Base-by-base conservation (phyloP, 2,113 vertebrate genomes). In the Romanogobio albipinnatus region DNA sequence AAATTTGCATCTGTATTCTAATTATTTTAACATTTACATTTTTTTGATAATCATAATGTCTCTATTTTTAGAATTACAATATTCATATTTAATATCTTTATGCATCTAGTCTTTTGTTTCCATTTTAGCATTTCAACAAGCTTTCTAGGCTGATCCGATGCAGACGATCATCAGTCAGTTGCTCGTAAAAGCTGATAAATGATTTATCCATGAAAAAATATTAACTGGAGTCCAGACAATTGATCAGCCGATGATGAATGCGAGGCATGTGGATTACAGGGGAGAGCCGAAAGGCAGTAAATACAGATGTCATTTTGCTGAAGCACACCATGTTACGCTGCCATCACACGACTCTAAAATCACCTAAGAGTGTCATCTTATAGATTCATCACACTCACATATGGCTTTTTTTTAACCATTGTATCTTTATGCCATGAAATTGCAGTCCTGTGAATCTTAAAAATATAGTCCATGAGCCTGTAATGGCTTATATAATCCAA, bases 161-260 rank as follows among this genome's bases (percentile, higher is more conserved):
- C 24, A n/a, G 49, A 90, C 87, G 84, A 81, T 85, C 89, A 89
- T 92, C 88, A 89, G 87, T 89, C 91, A 87, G 81, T 74, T 53
- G 83, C 89, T 90, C 84, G 86, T 90, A 89, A 91, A 91, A 89
- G 85, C 89, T 88, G 90, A 90, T 92, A 89, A 91, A 92, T 90
- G 90, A 91, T 91, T 90, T 91, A 90, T 90, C 88, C 89, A 86
- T 89, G 89, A 89, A 90, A 90, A 91, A 91, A 92, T 89, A 91
- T 91, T 89, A 89, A 90, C 88, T 90, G 85, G 80, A 87, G 87
- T 87, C 86, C 87, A 87, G 87, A 90, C 89, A 84, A 91, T 92
- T 90, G 89, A 92, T 91, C 82, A 87, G 81, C 58, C 51, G 78
- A 87, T 90, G 90, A 90, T 89, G 86, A 91, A 92, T 90, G 91